Percentiles rank a stretch among this genome's conserved stretches.
Evolutionary conservation across 2,113 vertebrate genomes (phyloP).

Genomic region (Pomatorhinus ruficollis): DNA sequence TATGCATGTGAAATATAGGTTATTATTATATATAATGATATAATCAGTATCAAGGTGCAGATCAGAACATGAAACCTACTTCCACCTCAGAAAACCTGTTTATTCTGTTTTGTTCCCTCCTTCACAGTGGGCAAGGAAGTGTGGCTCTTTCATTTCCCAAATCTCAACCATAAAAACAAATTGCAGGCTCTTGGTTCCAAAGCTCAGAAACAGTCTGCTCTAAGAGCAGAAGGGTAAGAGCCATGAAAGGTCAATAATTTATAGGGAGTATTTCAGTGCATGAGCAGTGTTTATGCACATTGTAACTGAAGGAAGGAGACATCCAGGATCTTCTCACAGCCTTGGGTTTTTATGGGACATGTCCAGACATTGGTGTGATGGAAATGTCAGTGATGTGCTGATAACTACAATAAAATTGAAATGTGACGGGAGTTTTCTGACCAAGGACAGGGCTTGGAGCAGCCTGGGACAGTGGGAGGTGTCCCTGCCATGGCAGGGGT

Average conservation of each 20-base stretch:
- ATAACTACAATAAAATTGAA: not conserved
- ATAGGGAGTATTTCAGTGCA: not conserved
- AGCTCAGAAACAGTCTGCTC: not conserved
- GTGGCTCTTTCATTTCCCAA: not conserved
- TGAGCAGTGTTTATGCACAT: not conserved
- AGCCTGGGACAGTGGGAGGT: not conserved
- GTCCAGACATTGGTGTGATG: not conserved
- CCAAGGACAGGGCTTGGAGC: not conserved
- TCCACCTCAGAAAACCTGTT: not conserved
- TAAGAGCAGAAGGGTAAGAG: not conserved
- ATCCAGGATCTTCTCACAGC: not conserved
- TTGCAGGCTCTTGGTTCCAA: not conserved
- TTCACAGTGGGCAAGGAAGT: not conserved
- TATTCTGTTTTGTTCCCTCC: not conserved
- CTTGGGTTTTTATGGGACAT: not conserved
- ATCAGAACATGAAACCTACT: not conserved
- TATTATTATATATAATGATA: not conserved
- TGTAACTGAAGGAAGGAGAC: not conserved
- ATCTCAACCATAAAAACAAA: not conserved
- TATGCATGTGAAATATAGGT: not conserved
- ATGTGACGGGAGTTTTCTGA: not conserved
- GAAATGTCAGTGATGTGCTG: not conserved
- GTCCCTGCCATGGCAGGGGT: not conserved
- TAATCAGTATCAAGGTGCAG: not conserved
- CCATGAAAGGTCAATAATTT: not conserved